A percentile compares a stretch with the other conserved stretches of the same genome.
Conservation (phyloP, 2,797 vertebrate species). For the Oophaga sylvatica region DNA sequence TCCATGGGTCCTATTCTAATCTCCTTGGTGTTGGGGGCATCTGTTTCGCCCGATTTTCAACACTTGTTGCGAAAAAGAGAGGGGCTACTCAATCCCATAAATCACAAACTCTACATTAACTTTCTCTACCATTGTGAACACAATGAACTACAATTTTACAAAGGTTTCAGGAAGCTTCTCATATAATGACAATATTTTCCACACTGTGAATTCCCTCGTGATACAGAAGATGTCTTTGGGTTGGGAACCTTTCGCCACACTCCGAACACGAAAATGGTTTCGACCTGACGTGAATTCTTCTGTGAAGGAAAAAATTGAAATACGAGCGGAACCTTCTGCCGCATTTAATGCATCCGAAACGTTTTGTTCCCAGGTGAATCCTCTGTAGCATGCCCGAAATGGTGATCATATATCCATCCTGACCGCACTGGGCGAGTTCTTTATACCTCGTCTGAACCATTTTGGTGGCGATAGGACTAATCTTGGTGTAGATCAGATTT, state of each 20-base stretch:
- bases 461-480: neutral
- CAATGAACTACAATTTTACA: neutral
- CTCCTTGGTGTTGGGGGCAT: no score
- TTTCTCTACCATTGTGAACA: neutral
- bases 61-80: no score
- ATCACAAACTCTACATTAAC: neutral
- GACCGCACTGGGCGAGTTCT: neutral
- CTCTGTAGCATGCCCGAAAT: neutral
- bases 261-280: neutral
- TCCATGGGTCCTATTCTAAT: no score
- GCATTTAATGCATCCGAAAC: neutral
- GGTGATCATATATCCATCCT: neutral
- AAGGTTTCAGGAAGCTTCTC: neutral
- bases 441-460: conserved; percentile 16
- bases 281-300: neutral
- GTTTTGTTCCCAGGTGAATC: neutral
- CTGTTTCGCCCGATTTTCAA: no score
- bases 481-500: neutral
- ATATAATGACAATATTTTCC: conserved; percentile 1
- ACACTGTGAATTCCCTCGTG: neutral
- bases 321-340: neutral
- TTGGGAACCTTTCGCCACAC: neutral
- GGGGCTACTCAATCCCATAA: no score
- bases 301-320: conserved; percentile 20
- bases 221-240: neutral